These are phyloP conservation scores for Holocentrus rufus DNA, from an alignment of 2,797 vertebrate species.

Conservation along the genomic window DNA sequence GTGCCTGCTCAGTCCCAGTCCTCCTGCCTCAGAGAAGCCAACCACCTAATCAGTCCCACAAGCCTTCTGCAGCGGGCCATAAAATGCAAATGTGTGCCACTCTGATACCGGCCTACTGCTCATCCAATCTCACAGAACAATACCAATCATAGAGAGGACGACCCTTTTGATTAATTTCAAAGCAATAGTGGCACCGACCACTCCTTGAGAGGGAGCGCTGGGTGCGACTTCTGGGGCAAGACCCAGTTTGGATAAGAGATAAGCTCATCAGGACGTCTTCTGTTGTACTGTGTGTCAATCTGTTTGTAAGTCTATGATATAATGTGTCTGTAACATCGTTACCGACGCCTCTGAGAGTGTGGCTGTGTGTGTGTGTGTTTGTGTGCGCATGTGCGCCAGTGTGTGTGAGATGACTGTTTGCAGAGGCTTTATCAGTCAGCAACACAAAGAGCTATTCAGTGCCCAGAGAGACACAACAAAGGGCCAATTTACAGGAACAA, in stretches of 20 bases:
- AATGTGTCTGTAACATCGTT: constrained; percentile 53
- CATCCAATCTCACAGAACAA: constrained; percentile 41
- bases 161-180: constrained; percentile 23
- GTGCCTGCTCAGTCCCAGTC: constrained; percentile 30
- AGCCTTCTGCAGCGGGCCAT: constrained; percentile 81
- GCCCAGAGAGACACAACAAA: constrained; percentile 68
- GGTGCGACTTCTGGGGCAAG: constrained; percentile 14
- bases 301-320: constrained; percentile 44
- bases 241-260: constrained; percentile 33
- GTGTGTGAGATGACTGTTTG: constrained; percentile 65
- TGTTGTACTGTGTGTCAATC: constrained; percentile 25
- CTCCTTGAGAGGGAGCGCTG: constrained; percentile 8
- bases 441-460: constrained; percentile 76
- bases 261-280: constrained; percentile 36
- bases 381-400: constrained; percentile 31
- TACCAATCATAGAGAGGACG: constrained; percentile 30
- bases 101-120: constrained; percentile 52
- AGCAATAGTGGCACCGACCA: background rate
- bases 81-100: constrained; percentile 85
- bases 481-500: constrained; percentile 74
- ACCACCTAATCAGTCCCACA: constrained; percentile 73
- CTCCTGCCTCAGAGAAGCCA: constrained; percentile 43
- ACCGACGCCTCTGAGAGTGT: constrained; percentile 49
- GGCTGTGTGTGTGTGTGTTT: constrained; percentile 26
- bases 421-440: constrained; percentile 69